Base-by-base conservation (phyloP, 2,113 vertebrate species). In the Sceloporus undulatus region DNA sequence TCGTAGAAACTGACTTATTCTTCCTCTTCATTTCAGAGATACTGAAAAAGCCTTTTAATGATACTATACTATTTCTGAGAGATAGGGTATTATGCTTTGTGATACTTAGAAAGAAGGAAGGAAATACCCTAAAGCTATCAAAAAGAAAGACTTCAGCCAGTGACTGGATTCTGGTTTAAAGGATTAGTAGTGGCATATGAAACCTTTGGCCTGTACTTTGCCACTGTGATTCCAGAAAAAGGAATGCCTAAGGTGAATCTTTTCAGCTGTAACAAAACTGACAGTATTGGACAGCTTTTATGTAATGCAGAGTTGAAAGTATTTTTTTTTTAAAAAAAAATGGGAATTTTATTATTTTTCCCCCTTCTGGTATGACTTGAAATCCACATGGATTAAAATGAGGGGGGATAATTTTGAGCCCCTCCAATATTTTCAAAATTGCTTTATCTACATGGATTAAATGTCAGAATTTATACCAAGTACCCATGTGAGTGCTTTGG, bases 131-230 rank as follows among this genome's bases (percentile, higher is more conserved):
- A 38, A 66, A 65, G 73, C 54, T 77, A 65, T 79, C 25, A 79
- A 79, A 70, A 68, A 85, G 40, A 86, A 73, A 56, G 77, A 56
- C 76, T 71, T 86, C 85, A 79, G 65, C 21, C 29, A 38, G n/a
- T 86, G 65, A 79, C 65, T 56, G 42, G 42, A 68, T n/a, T 40
- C 9, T 38, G 48, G 13, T 2, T 86, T 66, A 70, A 40, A 56
- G 29, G 65, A 86, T 86, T 86, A 38, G 52, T 87, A 87, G 42
- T 81, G 48, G 68, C 13, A 59, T 80, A 71, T 73, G 34, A 70
- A 80, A 66, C 85, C 71, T 87, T 87, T 87, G 48, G 48, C n/a
- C 77, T 80, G 27, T 34, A 81, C 76, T 65, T 86, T 79, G 56
- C 48, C 48, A 71, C 10, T 79, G 25, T 79, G 42, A 73, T 59